Base-by-base conservation (phyloP, 2,888 invertebrate species). In the Trisateles emortualis region DNA sequence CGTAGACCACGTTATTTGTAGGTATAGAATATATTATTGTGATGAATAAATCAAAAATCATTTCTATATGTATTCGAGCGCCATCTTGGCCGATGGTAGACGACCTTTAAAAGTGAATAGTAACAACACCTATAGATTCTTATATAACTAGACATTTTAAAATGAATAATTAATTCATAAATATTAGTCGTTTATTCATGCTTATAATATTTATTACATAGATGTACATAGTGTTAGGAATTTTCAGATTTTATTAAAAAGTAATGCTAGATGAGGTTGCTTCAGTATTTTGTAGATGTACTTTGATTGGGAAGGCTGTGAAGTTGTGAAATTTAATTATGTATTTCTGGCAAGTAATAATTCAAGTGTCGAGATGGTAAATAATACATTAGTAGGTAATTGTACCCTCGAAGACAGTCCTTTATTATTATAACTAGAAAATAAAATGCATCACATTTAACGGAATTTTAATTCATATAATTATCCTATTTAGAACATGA, bases 301-400 rank as follows among this genome's bases (percentile, higher is more conserved):
- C 9, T 56, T 59, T 54, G 35, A 60, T 58, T 54, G 56, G 59
- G 46, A 69, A 60, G 75, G 76, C 75, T 76, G 75, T 76, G 76
- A 76, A 60, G 58, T 43, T 33, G 51, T 57, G 32, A 44, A 30
- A 42, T 55, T 30, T 26, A 24, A 10, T 40, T 43, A 3, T 38
- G 11, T 40, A 19, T 36, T 48, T 48, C 11, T 49, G 39, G 30
- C 29, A 30, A 46, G 36, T 50, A 30, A 8, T 26, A 44, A 11
- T 52, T 22, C 13, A 16, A 39, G 33, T 26, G 24, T 46, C 14
- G 13, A 49, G 22, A n/a, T 39, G 44, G 53, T 35, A 24, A 33
- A 35, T 16, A 19, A 38, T 39, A 38, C 49, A 32, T 48, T 61
- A 26, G 8, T 59, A 54, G 56, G 52, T 26, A 58, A 54, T 64